Base-by-base conservation (phyloP, 2,113 vertebrate species). In the Periophthalmus modestus region DNA sequence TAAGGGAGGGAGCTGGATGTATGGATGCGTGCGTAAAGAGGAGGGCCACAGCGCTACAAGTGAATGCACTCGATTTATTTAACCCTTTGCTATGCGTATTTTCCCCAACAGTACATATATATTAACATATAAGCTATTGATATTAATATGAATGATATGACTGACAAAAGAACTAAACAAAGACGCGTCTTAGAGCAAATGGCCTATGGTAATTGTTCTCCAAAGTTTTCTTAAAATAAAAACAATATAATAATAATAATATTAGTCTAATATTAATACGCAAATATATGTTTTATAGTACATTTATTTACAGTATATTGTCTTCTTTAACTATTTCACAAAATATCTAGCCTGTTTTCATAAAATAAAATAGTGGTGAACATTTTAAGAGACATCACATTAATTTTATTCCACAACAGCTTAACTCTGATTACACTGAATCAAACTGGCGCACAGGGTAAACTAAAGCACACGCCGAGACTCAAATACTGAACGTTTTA, bases 1-100 rank as follows among this genome's bases (percentile, higher is more conserved):
- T 65, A 65, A n/a, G 68, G 52, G 68, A 63, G 73, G 74, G 33
- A 61, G 73, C 68, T 77, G 63, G 50, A 2, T 55, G 57, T 74
- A 65, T 58, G 58, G 28, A 28, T 21, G 70, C 23, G 61, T 62
- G 28, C 54, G 65, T 62, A 70, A 24, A 19, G 33, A 18, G 43
- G 16, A 18, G 63, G 59, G 63, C 68, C 43, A 61, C 23, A 19
- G 68, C 65, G 75, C 83, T 77, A 87, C 83, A 89, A 82, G 83
- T 82, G 83, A 84, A 84, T 84, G 77, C 12, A 43, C 62, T 65
- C 34, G 3, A 65, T 39, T n/a, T n/a, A 39, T 28, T 39, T 65
- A 65, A 65, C 62, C 34, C 62, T 39, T 65, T 39, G 18, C 34
- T 43, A 11, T 39, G 15, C 62, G 28, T 63, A 19, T 63, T 61